phyloP scores from a whole-genome alignment of 2,113 vertebrate genomes.

The Cephalopterus ornatus region DNA sequence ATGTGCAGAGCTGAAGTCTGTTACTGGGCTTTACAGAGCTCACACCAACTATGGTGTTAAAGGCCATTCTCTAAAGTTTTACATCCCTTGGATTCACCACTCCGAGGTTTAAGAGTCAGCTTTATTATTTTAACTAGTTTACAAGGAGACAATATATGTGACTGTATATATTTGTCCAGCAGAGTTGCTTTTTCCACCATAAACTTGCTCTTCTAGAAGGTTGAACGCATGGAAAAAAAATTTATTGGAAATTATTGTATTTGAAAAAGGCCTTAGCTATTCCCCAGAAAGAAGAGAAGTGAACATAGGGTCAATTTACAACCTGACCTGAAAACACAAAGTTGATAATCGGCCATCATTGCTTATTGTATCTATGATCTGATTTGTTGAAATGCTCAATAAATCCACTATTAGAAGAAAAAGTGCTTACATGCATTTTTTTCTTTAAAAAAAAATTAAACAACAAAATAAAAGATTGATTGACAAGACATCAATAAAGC shows the following conservation, averaged over 20 bases:
- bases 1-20: not conserved
- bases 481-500: slow-evolving; percentile 84
- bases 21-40: not conserved
- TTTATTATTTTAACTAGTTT: slow-evolving; percentile 63
- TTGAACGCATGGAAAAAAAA: not conserved
- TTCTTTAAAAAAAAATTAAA: slow-evolving; percentile 54
- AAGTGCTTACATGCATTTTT: slow-evolving; percentile 80
- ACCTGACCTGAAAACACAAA: slow-evolving; percentile 74
- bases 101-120: slow-evolving; percentile 5
- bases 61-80: not conserved
- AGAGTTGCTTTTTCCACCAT: not conserved
- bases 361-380: slow-evolving; percentile 71
- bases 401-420: slow-evolving; percentile 76
- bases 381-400: slow-evolving; percentile 74
- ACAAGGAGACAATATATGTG: slow-evolving; percentile 48
- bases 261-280: slow-evolving; percentile 67
- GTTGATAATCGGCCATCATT: slow-evolving; percentile 80
- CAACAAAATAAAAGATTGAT: slow-evolving; percentile 80
- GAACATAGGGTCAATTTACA: slow-evolving; percentile 75
- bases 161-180: slow-evolving; percentile 64
- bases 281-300: slow-evolving; percentile 64
- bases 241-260: slow-evolving; percentile 78
- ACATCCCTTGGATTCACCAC: not conserved
- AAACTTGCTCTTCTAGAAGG: not conserved
- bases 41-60: not conserved